These are phyloP conservation scores for Amphimedon queenslandica DNA, from an alignment of 37 sponge, comb jelly and placozoan species.

Conservation along the genomic window DNA sequence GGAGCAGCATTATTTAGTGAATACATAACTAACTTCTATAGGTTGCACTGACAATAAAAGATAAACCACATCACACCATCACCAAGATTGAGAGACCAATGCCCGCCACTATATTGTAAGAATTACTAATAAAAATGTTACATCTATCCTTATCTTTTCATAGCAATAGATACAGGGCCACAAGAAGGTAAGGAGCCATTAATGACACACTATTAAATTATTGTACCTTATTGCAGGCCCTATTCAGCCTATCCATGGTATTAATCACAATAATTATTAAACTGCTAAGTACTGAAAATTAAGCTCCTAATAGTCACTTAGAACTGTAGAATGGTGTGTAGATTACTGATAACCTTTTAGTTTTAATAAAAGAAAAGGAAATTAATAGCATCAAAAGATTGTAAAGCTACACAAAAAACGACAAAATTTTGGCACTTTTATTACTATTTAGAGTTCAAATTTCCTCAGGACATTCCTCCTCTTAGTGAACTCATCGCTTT, in stretches of 20 bases:
- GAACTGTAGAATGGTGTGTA: neutral
- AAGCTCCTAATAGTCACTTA: too few relatives aligned
- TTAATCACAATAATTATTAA: neutral
- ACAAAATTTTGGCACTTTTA: neutral
- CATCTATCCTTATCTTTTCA: neutral
- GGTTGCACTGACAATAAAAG: neutral
- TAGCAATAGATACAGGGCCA: conserved; percentile 50
- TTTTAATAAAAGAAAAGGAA: neutral
- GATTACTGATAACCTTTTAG: neutral
- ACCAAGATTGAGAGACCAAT: conserved; percentile 31
- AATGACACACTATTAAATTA: neutral
- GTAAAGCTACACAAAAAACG: neutral
- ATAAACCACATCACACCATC: neutral
- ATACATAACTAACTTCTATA: neutral
- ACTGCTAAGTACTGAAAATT: too few relatives aligned
- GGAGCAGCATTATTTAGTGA: neutral
- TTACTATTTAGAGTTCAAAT: conserved; percentile 61
- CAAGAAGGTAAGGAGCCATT: conserved; percentile 15
- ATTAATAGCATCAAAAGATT: neutral
- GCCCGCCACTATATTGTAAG: conserved; percentile 72
- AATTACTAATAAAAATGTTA: neutral
- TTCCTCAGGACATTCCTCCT: conserved; percentile 79
- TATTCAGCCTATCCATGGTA: conserved; percentile 32
- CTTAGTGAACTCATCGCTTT: conserved; percentile 83
- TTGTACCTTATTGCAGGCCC: conserved; percentile 13